Conservation (phyloP, 2,888 invertebrate species). For the Eristalis pertinax region DNA sequence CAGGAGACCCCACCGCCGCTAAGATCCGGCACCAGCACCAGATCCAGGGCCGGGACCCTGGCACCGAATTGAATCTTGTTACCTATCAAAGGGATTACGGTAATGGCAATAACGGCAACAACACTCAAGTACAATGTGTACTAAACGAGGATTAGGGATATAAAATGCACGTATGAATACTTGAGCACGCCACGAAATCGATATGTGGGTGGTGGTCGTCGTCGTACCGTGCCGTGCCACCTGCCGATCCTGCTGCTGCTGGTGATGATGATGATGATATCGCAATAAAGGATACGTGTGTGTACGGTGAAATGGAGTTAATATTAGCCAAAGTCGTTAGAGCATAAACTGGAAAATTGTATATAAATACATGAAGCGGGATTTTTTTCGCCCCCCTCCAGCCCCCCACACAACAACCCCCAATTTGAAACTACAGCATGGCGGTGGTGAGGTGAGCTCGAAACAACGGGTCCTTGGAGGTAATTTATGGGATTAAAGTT, state of each 20-base stretch:
- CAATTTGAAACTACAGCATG: neutral
- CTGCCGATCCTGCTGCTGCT: neutral
- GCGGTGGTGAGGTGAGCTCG: neutral
- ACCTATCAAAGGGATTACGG: slow-evolving; percentile 58
- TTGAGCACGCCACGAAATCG: slow-evolving; percentile 53
- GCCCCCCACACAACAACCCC: neutral
- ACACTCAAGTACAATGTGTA: slow-evolving; percentile 58
- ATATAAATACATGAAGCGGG: slow-evolving; percentile 16
- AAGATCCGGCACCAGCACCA: neutral
- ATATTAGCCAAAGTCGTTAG: slow-evolving; percentile 61
- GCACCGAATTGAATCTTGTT: slow-evolving; percentile 61
- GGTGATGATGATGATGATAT: slow-evolving; percentile 49
- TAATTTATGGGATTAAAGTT: slow-evolving; percentile 64
- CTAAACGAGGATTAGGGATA: slow-evolving; percentile 67
- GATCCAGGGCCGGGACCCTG: neutral
- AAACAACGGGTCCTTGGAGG: slow-evolving; percentile 27
- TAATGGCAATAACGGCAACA: slow-evolving; percentile 58
- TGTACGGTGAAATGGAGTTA: slow-evolving; percentile 31
- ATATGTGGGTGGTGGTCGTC: slow-evolving; percentile 33
- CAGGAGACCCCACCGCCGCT: neutral
- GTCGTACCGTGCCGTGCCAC: too few species aligned
- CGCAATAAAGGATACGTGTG: slow-evolving; percentile 37
- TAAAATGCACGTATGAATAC: slow-evolving; percentile 71
- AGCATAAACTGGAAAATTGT: slow-evolving; percentile 68
- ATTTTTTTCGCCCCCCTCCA: slow-evolving; percentile 6